These are phyloP conservation scores for Prunella himalayana DNA, from an alignment of 2,113 vertebrate genomes.

Conservation along the genomic window DNA sequence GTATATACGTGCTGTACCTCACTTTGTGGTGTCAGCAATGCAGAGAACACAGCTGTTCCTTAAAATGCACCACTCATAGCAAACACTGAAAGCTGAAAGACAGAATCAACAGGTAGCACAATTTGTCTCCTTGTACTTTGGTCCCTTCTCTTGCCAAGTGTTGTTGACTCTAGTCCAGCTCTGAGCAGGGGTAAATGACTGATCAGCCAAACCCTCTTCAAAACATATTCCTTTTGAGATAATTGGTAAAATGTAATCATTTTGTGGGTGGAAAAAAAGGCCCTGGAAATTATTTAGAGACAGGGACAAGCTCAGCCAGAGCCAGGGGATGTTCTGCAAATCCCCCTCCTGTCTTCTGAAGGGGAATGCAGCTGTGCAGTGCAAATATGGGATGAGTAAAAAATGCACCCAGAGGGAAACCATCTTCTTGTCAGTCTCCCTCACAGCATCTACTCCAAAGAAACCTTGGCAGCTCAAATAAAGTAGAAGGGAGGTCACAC, in stretches of 20 bases:
- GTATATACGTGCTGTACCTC: accelerated
- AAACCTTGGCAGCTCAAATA: background rate
- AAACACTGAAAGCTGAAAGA: background rate
- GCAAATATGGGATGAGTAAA: background rate
- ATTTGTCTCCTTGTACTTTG: background rate
- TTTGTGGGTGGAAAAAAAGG: background rate
- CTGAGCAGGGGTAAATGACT: background rate
- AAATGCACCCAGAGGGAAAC: background rate
- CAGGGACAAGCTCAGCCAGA: background rate
- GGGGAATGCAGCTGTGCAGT: background rate
- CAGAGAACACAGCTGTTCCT: background rate
- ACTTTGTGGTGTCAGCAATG: background rate
- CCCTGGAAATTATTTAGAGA: background rate
- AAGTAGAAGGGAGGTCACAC: background rate
- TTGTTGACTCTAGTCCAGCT: background rate
- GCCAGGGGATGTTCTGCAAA: background rate
- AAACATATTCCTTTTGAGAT: background rate
- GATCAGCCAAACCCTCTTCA: background rate
- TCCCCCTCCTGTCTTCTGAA: background rate
- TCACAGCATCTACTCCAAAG: background rate
- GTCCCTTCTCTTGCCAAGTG: background rate
- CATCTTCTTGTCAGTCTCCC: background rate
- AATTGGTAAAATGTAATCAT: background rate
- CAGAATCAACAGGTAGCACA: background rate
- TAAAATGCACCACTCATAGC: background rate